Conservation (phyloP, 2,797 vertebrate species). For the Miichthys miiuy region DNA sequence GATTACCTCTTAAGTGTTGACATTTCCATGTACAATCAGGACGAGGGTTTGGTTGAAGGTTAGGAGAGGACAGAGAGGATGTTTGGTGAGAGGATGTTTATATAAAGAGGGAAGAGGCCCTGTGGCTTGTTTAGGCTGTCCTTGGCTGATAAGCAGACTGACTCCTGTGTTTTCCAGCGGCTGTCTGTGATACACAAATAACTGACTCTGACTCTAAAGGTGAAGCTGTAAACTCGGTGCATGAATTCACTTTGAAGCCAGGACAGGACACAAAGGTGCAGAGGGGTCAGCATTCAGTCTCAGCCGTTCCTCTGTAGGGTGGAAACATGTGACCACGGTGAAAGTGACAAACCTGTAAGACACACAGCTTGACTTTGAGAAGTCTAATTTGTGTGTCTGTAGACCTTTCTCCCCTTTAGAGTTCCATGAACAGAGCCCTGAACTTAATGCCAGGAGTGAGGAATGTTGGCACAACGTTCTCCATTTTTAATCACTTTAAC, state of each 20-base stretch:
- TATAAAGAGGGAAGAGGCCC: constrained; percentile 8
- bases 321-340: background rate
- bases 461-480: constrained; percentile 5
- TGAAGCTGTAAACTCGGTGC: background rate
- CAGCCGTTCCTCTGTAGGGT: background rate
- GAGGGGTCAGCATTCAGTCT: background rate
- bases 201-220: background rate
- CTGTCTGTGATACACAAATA: background rate
- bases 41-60: background rate
- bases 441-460: background rate
- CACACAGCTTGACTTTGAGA: background rate
- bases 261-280: background rate
- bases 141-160: constrained; percentile 18
- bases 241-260: constrained; percentile 3
- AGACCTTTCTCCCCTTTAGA: background rate
- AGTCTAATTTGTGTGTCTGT: background rate
- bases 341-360: background rate
- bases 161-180: background rate
- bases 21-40: background rate
- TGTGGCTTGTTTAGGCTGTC: background rate
- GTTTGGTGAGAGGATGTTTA: constrained; percentile 51
- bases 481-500: constrained; percentile 14
- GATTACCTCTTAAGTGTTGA: background rate
- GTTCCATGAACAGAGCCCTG: background rate
- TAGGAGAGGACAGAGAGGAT: constrained; percentile 2